Conservation (phyloP, 2,113 vertebrate genomes). For the Illadopsis cleaveri region DNA sequence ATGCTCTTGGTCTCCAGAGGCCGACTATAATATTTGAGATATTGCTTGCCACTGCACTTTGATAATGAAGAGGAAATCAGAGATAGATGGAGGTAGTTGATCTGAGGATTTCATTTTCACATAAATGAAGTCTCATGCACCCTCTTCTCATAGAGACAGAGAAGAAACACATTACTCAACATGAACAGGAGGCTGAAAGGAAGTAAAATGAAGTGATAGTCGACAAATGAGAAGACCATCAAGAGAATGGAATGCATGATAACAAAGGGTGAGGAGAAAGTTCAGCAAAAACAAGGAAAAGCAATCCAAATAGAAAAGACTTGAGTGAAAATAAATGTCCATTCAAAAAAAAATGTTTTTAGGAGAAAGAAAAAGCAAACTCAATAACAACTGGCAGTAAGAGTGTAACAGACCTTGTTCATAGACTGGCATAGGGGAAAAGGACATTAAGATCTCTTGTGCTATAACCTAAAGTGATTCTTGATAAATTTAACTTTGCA, state of each 20-base stretch:
- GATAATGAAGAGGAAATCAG: not conserved
- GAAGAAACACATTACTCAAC: constrained; percentile 24
- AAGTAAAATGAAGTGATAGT: constrained; percentile 42
- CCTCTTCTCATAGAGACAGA: not conserved
- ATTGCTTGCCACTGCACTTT: not conserved
- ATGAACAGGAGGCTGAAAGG: not conserved
- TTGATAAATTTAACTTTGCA: not conserved
- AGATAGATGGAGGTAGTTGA: not conserved
- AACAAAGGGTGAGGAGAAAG: constrained; percentile 13
- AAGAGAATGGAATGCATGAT: constrained; percentile 13
- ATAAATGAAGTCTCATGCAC: not conserved
- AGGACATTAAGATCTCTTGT: not conserved
- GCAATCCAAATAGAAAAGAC: not conserved
- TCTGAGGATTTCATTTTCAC: constrained; percentile 22
- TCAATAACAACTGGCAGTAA: not conserved
- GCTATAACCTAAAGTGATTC: not conserved
- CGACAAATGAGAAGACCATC: constrained; percentile 45
- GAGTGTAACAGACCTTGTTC: not conserved
- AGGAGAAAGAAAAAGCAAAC: not conserved
- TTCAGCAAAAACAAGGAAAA: constrained; percentile 12
- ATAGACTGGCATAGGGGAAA: not conserved
- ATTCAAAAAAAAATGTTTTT: not conserved
- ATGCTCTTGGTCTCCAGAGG: not conserved
- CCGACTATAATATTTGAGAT: not conserved
- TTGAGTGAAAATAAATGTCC: not conserved